phyloP scores from a whole-genome alignment of 2,888 invertebrate species.

The Tenthredo notha region DNA sequence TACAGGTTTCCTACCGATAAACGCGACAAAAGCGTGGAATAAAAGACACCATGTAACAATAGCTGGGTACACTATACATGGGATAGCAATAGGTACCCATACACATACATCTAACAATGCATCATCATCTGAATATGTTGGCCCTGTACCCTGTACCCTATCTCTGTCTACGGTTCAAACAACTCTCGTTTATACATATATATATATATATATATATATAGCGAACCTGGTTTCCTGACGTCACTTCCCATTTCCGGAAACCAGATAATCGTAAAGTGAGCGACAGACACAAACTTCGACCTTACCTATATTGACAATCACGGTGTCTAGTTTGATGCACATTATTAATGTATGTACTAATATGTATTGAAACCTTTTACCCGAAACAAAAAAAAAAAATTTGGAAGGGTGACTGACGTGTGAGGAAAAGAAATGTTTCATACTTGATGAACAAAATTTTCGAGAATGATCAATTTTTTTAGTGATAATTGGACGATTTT shows the following conservation, averaged over 20 bases:
- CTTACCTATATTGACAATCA: conserved; percentile 27
- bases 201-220: too few species aligned
- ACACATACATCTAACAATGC: conserved; percentile 8
- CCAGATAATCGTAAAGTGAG: conserved; percentile 52
- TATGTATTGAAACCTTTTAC: not conserved
- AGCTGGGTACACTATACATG: conserved; percentile 10
- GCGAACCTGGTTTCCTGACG: conserved; percentile 59
- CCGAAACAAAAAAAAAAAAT: too few species aligned
- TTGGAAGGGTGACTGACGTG: not conserved
- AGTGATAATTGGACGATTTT: not conserved
- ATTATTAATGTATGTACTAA: not conserved
- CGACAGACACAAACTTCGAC: conserved; percentile 12
- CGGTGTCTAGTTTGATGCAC: not conserved
- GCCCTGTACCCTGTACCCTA: not conserved
- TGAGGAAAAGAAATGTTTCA: not conserved
- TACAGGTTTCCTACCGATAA: conserved; percentile 21
- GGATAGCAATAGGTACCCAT: conserved; percentile 6
- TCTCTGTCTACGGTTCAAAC: conserved; percentile 59
- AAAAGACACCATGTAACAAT: conserved; percentile 64
- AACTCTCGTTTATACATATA: conserved; percentile 58
- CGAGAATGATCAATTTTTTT: not conserved
- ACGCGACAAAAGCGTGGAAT: conserved; percentile 57
- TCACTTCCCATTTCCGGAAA: conserved; percentile 67
- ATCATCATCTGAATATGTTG: conserved; percentile 19
- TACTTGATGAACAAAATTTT: not conserved